These are phyloP conservation scores for Gymnocypris eckloni DNA, from an alignment of 2,797 vertebrate genomes.

Conservation along the genomic window DNA sequence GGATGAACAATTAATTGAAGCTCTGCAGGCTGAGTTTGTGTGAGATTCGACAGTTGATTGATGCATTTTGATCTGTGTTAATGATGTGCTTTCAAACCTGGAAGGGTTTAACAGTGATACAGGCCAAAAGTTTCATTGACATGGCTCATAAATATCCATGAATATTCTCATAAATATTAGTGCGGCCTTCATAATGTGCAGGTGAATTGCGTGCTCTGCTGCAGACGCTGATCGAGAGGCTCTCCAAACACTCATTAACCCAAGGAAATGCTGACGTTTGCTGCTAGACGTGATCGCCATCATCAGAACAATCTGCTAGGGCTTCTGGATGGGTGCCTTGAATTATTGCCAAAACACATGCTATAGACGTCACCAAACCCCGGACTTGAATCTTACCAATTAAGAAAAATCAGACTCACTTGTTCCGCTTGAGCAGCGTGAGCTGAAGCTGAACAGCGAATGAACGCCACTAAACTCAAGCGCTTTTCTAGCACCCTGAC, in stretches of 20 bases:
- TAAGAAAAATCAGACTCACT: background rate
- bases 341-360: background rate
- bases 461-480: background rate
- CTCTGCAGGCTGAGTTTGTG: background rate
- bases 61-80: constrained; percentile 6
- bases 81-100: constrained; percentile 22
- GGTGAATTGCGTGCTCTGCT: constrained; percentile 36
- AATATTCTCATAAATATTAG: constrained; percentile 43
- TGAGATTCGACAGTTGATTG: background rate
- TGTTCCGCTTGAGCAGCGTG: background rate
- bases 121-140: constrained; percentile 43
- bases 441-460: background rate
- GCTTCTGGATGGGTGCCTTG: background rate
- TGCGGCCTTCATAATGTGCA: constrained; percentile 12
- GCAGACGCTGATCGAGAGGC: constrained; percentile 35
- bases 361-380: background rate
- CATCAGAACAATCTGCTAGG: background rate
- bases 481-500: background rate
- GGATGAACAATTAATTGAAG: background rate
- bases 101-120: background rate
- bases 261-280: background rate
- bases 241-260: background rate
- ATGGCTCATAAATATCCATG: constrained; percentile 39
- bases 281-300: background rate
- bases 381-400: background rate